Evolutionary conservation across 2,888 invertebrate genomes (phyloP).

Genomic region (Callyntrura guangdongensis): DNA sequence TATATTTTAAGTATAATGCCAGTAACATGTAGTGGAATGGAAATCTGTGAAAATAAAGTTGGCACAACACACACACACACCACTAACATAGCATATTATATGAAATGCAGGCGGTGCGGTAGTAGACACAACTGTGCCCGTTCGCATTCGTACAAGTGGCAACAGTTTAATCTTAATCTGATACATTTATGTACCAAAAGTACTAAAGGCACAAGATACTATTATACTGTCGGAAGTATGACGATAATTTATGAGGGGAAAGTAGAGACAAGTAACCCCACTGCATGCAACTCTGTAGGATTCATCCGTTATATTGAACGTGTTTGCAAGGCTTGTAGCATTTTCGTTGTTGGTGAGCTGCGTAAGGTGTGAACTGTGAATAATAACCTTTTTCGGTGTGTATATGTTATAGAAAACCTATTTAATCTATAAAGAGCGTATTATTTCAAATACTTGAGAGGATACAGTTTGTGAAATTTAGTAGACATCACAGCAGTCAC

Average conservation of each 20-base stretch:
- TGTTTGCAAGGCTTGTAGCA: not conserved
- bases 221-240: constrained; percentile 12
- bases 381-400: not conserved
- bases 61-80: no score
- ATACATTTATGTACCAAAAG: not conserved
- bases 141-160: constrained; percentile 16
- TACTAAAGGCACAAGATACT: not conserved
- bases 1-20: no score
- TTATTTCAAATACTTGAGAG: not conserved
- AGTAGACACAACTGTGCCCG: not conserved
- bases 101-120: no score
- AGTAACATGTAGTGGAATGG: no score
- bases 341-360: not conserved
- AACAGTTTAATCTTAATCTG: not conserved
- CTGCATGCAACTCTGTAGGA: not conserved
- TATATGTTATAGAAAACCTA: not conserved
- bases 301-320: not conserved
- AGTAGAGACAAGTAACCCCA: not conserved
- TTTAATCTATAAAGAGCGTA: not conserved
- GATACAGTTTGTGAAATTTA: not conserved
- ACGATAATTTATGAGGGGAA: constrained; percentile 46
- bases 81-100: no score
- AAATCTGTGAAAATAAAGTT: no score
- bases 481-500: not conserved
- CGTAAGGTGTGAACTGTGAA: not conserved